These are phyloP conservation scores for Tachuris rubrigastra DNA, from an alignment of 2,113 vertebrate species.

Conservation along the genomic window DNA sequence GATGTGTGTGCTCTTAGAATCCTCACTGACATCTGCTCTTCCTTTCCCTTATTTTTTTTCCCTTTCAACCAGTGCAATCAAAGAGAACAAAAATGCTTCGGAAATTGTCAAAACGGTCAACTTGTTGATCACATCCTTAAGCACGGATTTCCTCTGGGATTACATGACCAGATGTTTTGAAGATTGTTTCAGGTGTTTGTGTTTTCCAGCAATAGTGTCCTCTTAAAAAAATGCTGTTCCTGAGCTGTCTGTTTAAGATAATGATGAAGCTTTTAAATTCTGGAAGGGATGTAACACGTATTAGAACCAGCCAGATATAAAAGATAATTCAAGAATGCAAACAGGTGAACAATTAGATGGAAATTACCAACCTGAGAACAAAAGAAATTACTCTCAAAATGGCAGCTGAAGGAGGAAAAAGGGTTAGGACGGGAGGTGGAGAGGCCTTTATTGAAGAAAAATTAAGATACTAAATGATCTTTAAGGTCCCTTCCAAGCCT, in stretches of 20 bases:
- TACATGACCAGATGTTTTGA: conserved; percentile 90
- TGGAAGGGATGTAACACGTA: neutral
- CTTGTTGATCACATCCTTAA: conserved; percentile 88
- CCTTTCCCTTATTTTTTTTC: neutral
- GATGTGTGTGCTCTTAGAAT: neutral
- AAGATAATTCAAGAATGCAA: neutral
- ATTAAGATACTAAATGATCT: neutral
- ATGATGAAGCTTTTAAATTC: neutral
- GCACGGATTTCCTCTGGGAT: conserved; percentile 94
- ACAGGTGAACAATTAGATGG: neutral
- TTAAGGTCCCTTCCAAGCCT: neutral
- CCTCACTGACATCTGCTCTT: neutral
- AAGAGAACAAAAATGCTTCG: conserved; percentile 90
- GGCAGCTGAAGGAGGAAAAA: neutral
- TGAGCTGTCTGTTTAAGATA: neutral
- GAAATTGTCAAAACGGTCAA: conserved; percentile 96
- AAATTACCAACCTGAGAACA: neutral
- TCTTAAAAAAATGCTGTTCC: neutral
- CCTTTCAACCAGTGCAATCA: conserved; percentile 80
- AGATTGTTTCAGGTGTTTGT: conserved; percentile 83
- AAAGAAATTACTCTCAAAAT: neutral
- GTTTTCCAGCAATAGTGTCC: neutral
- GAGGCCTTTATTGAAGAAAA: neutral
- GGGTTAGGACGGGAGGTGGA: neutral
- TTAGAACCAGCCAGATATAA: neutral